These are phyloP conservation scores for Bufo gargarizans DNA, from an alignment of 2,113 vertebrate species.

Conservation along the genomic window DNA sequence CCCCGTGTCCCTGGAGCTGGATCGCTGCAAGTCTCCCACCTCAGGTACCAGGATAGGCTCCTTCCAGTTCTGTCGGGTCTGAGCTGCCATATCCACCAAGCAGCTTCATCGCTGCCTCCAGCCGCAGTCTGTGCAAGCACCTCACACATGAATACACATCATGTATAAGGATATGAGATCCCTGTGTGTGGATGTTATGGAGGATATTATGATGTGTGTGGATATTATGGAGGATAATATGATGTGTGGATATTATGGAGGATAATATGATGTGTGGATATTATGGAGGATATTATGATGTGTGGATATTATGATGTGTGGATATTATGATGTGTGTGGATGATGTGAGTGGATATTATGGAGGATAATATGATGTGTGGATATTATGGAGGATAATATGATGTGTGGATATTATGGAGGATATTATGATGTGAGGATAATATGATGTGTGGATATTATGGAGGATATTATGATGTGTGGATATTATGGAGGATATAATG, in stretches of 20 bases:
- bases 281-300: background rate
- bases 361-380: too few relatives aligned
- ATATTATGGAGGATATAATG: background rate
- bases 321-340: background rate
- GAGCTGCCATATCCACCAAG: background rate
- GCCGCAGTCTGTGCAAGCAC: too few relatives aligned
- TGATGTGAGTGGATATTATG: too few relatives aligned
- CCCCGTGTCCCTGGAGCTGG: slow-evolving; percentile 90
- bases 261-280: background rate
- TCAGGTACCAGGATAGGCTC: slow-evolving; percentile 82
- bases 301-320: too few relatives aligned
- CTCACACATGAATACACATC: too few relatives aligned
- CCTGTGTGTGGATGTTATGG: background rate
- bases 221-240: background rate
- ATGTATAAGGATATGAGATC: background rate
- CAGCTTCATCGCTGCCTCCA: background rate
- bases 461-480: too few relatives aligned
- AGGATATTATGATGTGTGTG: too few relatives aligned
- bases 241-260: background rate
- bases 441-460: too few relatives aligned
- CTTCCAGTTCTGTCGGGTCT: background rate
- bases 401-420: too few relatives aligned
- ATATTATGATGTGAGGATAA: too few relatives aligned
- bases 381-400: too few relatives aligned
- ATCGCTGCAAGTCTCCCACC: slow-evolving; percentile 95